phyloP scores from a whole-genome alignment of 2,797 vertebrate species.

The Melopsittacus undulatus region DNA sequence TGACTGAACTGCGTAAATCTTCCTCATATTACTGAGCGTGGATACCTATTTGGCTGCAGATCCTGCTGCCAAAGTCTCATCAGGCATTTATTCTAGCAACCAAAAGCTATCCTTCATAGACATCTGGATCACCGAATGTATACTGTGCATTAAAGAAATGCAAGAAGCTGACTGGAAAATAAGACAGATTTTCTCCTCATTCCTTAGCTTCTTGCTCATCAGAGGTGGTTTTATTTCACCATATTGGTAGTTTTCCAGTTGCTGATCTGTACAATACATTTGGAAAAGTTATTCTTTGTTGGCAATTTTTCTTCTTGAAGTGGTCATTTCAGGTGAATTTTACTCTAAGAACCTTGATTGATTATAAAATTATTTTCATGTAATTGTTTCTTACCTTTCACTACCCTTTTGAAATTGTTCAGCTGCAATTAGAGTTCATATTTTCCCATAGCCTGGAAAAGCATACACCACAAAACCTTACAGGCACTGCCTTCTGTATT shows the following conservation, averaged over 20 bases:
- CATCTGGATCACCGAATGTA: slow-evolving; percentile 2
- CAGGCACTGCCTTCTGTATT: neutral
- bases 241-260: slow-evolving; percentile 8
- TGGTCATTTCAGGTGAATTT: neutral
- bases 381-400: neutral
- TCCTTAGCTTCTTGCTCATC: slow-evolving; percentile 18
- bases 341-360: neutral
- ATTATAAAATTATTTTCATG: neutral
- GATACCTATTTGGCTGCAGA: neutral
- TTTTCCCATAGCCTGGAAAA: neutral
- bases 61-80: neutral
- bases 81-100: neutral
- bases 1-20: neutral
- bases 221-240: neutral
- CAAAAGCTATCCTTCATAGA: neutral
- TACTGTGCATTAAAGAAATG: neutral
- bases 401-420: neutral
- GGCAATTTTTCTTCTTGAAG: neutral
- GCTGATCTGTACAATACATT: slow-evolving; percentile 37
- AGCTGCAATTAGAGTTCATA: neutral
- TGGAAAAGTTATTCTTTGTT: neutral
- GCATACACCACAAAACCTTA: neutral
- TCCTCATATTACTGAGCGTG: neutral
- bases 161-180: slow-evolving; percentile 24
- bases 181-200: slow-evolving; percentile 4